Conservation (phyloP, 1,140 invertebrate species). For the Hylyphantes graminicola region DNA sequence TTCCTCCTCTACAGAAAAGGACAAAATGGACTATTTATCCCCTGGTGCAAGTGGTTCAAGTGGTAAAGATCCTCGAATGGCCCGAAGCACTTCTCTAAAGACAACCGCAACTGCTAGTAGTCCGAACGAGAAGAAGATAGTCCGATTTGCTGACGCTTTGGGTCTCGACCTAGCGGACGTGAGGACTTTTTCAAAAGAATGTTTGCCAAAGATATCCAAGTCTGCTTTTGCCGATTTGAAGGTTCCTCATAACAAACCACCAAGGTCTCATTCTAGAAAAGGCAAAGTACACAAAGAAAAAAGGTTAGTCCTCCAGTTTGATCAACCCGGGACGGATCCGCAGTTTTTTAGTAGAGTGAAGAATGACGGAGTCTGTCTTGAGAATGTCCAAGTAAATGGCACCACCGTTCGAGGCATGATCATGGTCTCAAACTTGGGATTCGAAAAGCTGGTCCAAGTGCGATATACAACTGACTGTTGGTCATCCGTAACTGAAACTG, state of each 20-base stretch:
- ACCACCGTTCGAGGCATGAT: slow-evolving; percentile 83
- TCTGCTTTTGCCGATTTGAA: slow-evolving; percentile 75
- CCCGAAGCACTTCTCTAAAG: slow-evolving; percentile 85
- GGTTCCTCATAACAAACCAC: slow-evolving; percentile 71
- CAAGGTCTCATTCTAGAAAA: slow-evolving; percentile 73
- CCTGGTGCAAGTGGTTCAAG: neutral
- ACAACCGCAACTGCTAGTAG: slow-evolving; percentile 70
- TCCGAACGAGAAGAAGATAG: slow-evolving; percentile 90
- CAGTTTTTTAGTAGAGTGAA: slow-evolving; percentile 85
- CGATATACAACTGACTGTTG: slow-evolving; percentile 88
- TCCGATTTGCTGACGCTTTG: slow-evolving; percentile 94
- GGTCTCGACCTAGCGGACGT: slow-evolving; percentile 92
- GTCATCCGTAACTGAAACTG: slow-evolving; percentile 82
- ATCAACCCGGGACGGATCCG: slow-evolving; percentile 79
- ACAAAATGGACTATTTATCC: neutral
- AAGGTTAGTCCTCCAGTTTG: slow-evolving; percentile 74
- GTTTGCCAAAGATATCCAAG: slow-evolving; percentile 83
- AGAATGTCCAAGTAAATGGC: slow-evolving; percentile 81
- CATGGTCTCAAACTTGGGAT: slow-evolving; percentile 89
- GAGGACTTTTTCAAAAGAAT: slow-evolving; percentile 69
- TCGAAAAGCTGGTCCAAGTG: slow-evolving; percentile 88
- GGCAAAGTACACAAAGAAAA: neutral
- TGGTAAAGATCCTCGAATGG: slow-evolving; percentile 18
- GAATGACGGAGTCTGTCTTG: slow-evolving; percentile 81
- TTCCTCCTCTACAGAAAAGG: neutral